Conservation (phyloP, 2,113 vertebrate genomes). For the Grallaria varia region DNA sequence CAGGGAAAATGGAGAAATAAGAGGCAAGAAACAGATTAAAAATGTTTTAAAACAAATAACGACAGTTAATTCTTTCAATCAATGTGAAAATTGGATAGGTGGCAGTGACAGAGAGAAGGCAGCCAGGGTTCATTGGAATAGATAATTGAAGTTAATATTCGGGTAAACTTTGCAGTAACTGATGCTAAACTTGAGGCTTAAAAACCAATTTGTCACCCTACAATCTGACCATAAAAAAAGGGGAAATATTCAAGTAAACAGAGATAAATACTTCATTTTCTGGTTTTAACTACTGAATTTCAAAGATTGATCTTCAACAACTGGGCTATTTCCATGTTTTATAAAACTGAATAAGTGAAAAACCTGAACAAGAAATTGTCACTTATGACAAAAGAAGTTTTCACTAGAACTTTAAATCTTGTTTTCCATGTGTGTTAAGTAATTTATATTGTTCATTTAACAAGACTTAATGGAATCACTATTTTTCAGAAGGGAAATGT, state of each 20-base stretch:
- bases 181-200: not conserved
- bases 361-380: not conserved
- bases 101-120: not conserved
- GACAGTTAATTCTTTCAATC: not conserved
- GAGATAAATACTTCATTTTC: not conserved
- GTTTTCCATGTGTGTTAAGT: not conserved
- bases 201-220: not conserved
- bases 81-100: not conserved
- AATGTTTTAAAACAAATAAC: not conserved
- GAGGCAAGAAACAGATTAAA: not conserved
- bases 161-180: not conserved
- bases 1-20: not conserved
- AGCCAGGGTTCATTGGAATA: not conserved
- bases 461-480: not conserved
- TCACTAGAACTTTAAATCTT: not conserved
- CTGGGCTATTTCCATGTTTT: not conserved
- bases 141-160: not conserved
- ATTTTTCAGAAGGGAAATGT: not conserved
- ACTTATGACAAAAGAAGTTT: not conserved
- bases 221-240: not conserved
- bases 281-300: not conserved
- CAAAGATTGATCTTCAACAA: not conserved
- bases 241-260: not conserved
- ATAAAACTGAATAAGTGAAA: accelerated
- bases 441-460: not conserved